Evolutionary conservation across 1,140 invertebrate genomes (phyloP), one percentile per base, ranked within the genome.

Genomic region (Daktulosphaira vitifoliae): DNA sequence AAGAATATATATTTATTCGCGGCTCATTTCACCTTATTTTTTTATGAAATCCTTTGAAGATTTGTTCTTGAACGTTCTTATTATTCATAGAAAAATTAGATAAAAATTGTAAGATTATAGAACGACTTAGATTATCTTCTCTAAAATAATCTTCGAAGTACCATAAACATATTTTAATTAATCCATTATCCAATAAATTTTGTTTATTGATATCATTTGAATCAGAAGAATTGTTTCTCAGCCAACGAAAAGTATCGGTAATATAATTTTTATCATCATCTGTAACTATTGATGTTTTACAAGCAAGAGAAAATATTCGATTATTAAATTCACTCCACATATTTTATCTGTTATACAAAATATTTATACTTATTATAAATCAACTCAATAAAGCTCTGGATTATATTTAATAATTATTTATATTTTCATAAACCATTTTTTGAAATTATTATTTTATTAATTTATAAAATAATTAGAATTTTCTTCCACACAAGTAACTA

Each of bases 51-150:
- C 11, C 0, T 33, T 33, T 5, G 15, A 29, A 33, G 29, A 62
- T 33, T 7, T 15, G 9, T 4, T 9, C n/a, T 15, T 33, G 56
- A 15, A 11, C 13, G 0, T 0, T 23, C n/a, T 62, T 42, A 5
- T 62, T 1, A 2, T 29, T 29, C 3, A 33, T n/a, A n/a, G 56
- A 62, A 22, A 62, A 62, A 20, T 62, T 62, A 0, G 56, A 38
- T 11, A 62, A 62, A 33, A 62, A 62, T n/a, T 62, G 56, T 48
- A 62, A 1, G 13, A 62, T 9, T 48, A 62, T 8, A 8, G 39
- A 46, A 9, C n/a, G 18, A 7, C 42, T 22, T 2, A 62, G 13
- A 2, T 25, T 9, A 13, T 22, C 25, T 3, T 48, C 15, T 3
- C 8, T 0, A 4, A 62, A 62, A 33, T 22, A 46, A 20, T 13